Percentiles rank a stretch among this genome's conserved stretches.
phyloP scores from a whole-genome alignment of 53 echinoderm and acorn worm genomes.

The Stichopus horrens region DNA sequence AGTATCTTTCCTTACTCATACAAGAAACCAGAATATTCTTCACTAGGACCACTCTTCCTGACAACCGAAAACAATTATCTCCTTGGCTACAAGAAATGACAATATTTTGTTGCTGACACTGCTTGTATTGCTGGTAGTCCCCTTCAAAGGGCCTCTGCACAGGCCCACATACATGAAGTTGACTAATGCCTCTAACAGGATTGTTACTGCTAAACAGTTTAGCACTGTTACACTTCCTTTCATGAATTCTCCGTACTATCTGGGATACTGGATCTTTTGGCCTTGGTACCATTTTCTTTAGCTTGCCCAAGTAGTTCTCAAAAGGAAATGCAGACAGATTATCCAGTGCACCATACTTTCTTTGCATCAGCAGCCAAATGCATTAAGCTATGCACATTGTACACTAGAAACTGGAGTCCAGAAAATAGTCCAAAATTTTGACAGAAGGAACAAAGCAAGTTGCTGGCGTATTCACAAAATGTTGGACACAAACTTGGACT shows the following conservation, averaged over 20 bases:
- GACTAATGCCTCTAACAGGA: background rate
- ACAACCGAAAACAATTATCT: background rate
- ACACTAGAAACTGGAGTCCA: too few relatives aligned
- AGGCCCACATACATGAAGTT: background rate
- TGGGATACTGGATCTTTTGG: constrained; percentile 37
- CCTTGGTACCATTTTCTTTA: constrained; percentile 38
- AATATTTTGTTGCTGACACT: background rate
- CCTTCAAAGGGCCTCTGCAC: too few relatives aligned
- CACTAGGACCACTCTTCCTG: background rate
- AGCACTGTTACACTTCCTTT: background rate
- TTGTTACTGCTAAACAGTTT: background rate
- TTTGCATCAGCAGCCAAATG: constrained; percentile 48
- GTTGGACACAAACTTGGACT: too few relatives aligned
- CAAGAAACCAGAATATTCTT: constrained; percentile 1
- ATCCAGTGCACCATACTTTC: constrained; percentile 40
- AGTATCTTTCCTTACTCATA: background rate
- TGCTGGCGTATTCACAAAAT: too few relatives aligned
- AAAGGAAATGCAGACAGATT: too few relatives aligned
- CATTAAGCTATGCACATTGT: constrained; percentile 42
- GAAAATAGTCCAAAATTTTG: too few relatives aligned
- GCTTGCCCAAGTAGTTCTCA: too few relatives aligned
- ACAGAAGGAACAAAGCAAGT: too few relatives aligned
- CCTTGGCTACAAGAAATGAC: background rate
- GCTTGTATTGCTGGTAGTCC: background rate
- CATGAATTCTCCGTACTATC: background rate